A percentile compares a stretch with the other conserved stretches of the same genome.
phyloP scores from a whole-genome alignment of 1,140 invertebrate species.

The Stenopsyche tienmushanensis region DNA sequence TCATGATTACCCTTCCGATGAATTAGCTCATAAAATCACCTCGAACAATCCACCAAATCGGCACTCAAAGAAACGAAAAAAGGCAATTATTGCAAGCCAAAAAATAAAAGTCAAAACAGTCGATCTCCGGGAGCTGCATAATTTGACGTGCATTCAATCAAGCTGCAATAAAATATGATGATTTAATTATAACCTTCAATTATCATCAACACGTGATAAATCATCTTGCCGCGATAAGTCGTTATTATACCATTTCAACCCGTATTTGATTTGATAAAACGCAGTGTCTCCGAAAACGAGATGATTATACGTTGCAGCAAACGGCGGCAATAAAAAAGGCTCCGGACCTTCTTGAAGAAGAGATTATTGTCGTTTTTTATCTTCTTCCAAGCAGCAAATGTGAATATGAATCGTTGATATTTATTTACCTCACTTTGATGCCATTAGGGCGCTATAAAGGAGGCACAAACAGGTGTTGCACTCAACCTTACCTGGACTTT shows the following conservation, averaged over 20 bases:
- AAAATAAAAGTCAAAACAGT: no score
- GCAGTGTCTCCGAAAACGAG: conserved; percentile 7
- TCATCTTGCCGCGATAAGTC: not conserved
- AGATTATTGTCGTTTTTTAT: conserved; percentile 9
- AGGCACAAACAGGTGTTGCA: conserved; percentile 24
- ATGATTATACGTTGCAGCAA: conserved; percentile 24
- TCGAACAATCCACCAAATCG: no score
- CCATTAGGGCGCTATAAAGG: conserved; percentile 24
- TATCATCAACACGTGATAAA: not conserved
- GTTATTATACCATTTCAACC: no score
- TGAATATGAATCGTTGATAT: conserved; percentile 17
- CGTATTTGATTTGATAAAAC: no score
- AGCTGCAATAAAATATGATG: no score
- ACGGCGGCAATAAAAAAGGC: not conserved
- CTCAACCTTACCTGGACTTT: no score
- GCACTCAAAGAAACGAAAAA: no score
- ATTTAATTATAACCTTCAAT: no score
- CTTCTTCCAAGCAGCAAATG: no score
- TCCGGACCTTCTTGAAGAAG: not conserved
- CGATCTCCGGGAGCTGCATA: no score
- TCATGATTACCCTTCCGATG: not conserved
- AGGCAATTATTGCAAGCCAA: no score
- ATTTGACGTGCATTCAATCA: not conserved
- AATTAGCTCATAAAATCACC: no score
- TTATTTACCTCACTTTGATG: conserved; percentile 11